Evolutionary conservation across 92 coral and sea anemone species (phyloP).

Genomic region (Actinostola sp.): DNA sequence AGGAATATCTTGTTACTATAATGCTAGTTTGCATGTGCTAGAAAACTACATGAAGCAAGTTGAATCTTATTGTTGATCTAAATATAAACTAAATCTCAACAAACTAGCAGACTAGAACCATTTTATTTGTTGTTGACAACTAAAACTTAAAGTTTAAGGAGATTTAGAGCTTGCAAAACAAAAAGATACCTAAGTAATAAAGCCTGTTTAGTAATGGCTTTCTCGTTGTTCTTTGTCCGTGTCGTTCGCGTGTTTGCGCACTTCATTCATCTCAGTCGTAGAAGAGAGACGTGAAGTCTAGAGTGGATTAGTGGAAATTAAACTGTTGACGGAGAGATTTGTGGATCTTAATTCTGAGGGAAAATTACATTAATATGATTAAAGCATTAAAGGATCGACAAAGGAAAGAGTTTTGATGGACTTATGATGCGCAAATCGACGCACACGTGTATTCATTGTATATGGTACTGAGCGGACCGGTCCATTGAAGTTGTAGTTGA

Average conservation of each 20-base stretch:
- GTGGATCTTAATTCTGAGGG: constrained; percentile 4
- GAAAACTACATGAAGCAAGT: too few species aligned
- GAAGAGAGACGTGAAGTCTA: constrained; percentile 16
- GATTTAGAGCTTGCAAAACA: too few species aligned
- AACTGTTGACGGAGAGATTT: constrained; percentile 22
- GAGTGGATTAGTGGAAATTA: constrained; percentile 19
- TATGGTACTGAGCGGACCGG: too few species aligned
- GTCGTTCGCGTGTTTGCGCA: constrained; percentile 20
- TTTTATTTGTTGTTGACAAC: too few species aligned
- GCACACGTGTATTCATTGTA: too few species aligned
- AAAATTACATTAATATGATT: constrained; percentile 21
- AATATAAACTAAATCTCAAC: too few species aligned
- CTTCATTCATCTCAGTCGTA: constrained; percentile 33
- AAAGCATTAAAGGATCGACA: constrained; percentile 15
- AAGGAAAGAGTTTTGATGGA: not conserved
- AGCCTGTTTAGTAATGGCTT: not conserved
- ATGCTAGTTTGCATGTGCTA: not conserved
- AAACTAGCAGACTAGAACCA: too few species aligned
- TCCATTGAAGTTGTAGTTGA: too few species aligned
- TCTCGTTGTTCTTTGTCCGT: not conserved
- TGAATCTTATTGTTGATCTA: not conserved
- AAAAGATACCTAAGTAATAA: too few species aligned
- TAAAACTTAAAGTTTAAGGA: too few species aligned
- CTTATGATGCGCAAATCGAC: not conserved
- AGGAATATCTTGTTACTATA: not conserved